Evolutionary conservation across 2,888 invertebrate genomes (phyloP).

Genomic region (Drymonia ruficornis): DNA sequence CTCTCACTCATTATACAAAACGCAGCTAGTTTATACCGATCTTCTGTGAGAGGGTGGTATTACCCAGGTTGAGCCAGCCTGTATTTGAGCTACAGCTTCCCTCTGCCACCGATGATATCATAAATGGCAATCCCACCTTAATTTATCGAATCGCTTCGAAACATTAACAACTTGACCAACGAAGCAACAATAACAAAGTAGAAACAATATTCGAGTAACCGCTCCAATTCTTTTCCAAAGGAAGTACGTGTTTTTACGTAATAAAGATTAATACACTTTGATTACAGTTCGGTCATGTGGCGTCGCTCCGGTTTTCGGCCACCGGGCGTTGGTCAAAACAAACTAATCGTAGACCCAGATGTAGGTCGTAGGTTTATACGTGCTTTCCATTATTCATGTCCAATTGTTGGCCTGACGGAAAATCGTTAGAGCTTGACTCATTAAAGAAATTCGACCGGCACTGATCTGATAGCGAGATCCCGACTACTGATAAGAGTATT

Average conservation of each 20-base stretch:
- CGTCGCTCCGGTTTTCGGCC: constrained; percentile 32
- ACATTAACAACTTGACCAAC: too few species aligned
- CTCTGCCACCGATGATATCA: too few species aligned
- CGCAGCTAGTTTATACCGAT: too few species aligned
- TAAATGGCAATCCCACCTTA: too few species aligned
- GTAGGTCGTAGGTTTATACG: constrained; percentile 62
- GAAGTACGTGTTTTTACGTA: constrained; percentile 57
- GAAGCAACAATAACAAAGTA: not conserved
- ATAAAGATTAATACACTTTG: constrained; percentile 50
- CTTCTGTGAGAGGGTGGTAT: too few species aligned
- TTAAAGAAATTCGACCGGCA: constrained; percentile 70
- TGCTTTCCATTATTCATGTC: constrained; percentile 76
- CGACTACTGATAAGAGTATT: constrained; percentile 39
- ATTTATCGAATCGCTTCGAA: too few species aligned
- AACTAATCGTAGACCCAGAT: constrained; percentile 48
- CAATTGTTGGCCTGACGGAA: constrained; percentile 73
- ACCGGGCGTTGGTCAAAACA: constrained; percentile 26
- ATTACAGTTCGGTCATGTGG: constrained; percentile 23
- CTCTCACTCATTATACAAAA: too few species aligned
- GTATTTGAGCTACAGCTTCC: too few species aligned
- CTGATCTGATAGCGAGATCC: constrained; percentile 38
- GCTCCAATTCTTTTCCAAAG: constrained; percentile 14
- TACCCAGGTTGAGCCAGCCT: too few species aligned
- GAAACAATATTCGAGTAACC: not conserved
- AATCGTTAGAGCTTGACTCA: constrained; percentile 79